Percentiles rank a stretch among this genome's conserved stretches.
These are phyloP conservation scores for Ceriagrion tenellum DNA, from an alignment of 2,888 invertebrate species.

Conservation along the genomic window DNA sequence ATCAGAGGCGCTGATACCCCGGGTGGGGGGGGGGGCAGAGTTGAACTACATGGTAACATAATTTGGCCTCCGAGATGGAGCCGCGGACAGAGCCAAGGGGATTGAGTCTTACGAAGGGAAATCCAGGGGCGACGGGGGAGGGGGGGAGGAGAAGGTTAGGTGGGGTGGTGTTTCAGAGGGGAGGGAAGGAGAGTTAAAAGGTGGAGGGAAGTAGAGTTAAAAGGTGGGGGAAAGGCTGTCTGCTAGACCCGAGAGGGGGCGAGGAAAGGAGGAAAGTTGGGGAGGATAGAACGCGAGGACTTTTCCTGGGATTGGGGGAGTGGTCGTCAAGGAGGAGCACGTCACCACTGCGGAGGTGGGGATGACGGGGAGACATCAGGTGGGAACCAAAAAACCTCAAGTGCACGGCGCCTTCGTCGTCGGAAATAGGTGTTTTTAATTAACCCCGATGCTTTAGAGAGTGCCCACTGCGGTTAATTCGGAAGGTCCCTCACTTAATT, in stretches of 20 bases:
- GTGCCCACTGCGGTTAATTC: background rate
- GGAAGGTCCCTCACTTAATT: background rate
- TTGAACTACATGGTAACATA: no score
- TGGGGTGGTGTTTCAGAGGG: background rate
- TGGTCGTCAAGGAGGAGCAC: background rate
- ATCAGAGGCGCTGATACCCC: no score
- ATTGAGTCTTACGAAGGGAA: background rate
- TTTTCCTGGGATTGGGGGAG: background rate
- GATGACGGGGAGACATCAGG: constrained; percentile 28
- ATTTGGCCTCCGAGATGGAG: constrained; percentile 3
- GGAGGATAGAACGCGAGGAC: background rate
- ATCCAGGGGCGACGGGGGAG: background rate
- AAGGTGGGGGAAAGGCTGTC: no score
- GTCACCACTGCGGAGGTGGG: background rate
- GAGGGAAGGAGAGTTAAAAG: background rate
- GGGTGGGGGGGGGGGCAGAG: background rate
- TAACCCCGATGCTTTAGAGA: background rate
- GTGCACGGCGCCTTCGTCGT: background rate
- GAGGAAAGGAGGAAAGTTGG: background rate
- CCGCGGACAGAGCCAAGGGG: background rate
- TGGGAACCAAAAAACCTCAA: background rate
- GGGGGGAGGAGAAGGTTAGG: background rate
- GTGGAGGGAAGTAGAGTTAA: no score
- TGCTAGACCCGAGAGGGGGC: background rate
- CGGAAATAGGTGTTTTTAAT: background rate